Conservation (phyloP, 2,888 invertebrate species). For the Drosophila hamatofila region DNA sequence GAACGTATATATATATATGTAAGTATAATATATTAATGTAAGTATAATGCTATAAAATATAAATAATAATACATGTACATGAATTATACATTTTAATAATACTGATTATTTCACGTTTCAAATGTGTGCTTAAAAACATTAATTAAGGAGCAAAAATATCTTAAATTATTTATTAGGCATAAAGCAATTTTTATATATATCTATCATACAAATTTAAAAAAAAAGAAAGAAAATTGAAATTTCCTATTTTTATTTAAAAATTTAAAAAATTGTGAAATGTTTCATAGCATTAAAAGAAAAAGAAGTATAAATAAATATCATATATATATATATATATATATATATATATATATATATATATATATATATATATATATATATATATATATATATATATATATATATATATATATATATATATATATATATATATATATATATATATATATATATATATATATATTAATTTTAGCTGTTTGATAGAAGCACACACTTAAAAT, state of each 20-base stretch:
- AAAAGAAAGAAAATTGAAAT: not conserved
- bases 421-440: not conserved
- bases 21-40: too few relatives aligned
- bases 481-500: constrained; percentile 8
- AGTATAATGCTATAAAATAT: not conserved
- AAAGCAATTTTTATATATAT: not conserved
- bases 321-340: not conserved
- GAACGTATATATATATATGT: not conserved
- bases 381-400: not conserved
- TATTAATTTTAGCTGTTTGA: constrained; percentile 5
- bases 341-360: not conserved
- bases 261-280: too few relatives aligned
- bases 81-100: not conserved
- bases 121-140: not conserved
- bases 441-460: not conserved
- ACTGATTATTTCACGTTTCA: too few relatives aligned
- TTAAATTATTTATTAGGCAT: constrained; percentile 4
- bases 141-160: not conserved
- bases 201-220: not conserved
- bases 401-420: not conserved
- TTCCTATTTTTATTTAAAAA: not conserved
- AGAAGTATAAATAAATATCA: not conserved
- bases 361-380: not conserved
- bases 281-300: not conserved
- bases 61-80: not conserved